phyloP scores from a whole-genome alignment of 2,888 invertebrate genomes.

The Drosophila yooni region DNA sequence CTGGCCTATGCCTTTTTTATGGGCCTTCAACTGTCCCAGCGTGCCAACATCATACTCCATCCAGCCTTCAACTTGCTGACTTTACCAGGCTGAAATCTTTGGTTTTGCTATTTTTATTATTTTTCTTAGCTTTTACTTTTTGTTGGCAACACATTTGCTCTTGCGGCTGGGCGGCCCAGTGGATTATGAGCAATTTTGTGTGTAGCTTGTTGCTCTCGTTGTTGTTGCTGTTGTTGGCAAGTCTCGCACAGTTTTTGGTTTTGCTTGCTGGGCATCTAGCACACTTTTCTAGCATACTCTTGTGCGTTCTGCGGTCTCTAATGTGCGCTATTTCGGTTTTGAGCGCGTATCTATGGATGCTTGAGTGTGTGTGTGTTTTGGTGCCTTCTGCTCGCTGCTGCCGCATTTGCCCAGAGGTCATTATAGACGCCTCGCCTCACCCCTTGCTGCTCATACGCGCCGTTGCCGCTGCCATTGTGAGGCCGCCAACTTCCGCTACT shows the following conservation, averaged over 20 bases:
- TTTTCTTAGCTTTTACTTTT: conserved; percentile 37
- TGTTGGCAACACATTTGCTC: conserved; percentile 11
- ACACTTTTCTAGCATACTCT: conserved; percentile 53
- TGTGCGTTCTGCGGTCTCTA: conserved; percentile 67
- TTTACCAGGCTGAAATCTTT: conserved; percentile 62
- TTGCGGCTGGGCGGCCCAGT: conserved; percentile 44
- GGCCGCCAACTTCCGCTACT: conserved; percentile 59
- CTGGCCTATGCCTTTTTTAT: conserved; percentile 71
- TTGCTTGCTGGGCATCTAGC: conserved; percentile 39
- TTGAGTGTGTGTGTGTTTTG: conserved; percentile 20
- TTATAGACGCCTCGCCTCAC: conserved; percentile 59
- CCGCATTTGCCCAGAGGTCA: conserved; percentile 73
- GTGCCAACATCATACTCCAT: conserved; percentile 8
- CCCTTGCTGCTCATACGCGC: conserved; percentile 40
- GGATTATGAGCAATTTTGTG: conserved; percentile 62
- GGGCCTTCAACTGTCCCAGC: conserved; percentile 49
- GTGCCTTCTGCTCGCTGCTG: conserved; percentile 19
- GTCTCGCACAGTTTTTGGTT: conserved; percentile 20
- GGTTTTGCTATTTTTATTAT: conserved; percentile 55
- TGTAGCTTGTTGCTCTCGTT: conserved; percentile 44
- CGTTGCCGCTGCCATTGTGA: conserved; percentile 23
- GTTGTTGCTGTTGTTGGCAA: conserved; percentile 7
- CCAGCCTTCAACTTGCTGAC: conserved; percentile 67
- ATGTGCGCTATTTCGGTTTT: conserved; percentile 80
- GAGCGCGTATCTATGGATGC: conserved; percentile 37